Conservation (phyloP, 2,113 vertebrate genomes). For the Monarcha castaneiventris region DNA sequence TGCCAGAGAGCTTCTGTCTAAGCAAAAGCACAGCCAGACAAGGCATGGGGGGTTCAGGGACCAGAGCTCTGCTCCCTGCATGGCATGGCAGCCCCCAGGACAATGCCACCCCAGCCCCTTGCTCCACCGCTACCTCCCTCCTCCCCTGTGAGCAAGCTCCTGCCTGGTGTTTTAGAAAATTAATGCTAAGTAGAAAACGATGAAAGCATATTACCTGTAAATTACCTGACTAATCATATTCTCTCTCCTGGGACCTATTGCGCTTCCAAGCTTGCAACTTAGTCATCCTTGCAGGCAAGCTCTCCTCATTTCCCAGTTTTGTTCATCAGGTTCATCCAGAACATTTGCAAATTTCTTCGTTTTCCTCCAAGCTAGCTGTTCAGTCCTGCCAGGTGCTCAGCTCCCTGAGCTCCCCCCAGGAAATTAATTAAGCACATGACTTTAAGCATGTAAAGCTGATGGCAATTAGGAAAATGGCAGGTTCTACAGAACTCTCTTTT, state of each 20-base stretch:
- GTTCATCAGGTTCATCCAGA: slow-evolving; percentile 34
- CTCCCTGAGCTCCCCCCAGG: neutral
- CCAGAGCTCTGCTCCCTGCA: neutral
- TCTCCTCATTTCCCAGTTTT: neutral
- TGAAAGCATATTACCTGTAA: slow-evolving; percentile 44
- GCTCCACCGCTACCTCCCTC: accelerated
- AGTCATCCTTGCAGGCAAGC: slow-evolving; percentile 29
- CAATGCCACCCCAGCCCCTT: too few relatives aligned
- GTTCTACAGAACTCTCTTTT: neutral
- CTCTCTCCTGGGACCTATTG: neutral
- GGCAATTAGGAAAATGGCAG: neutral
- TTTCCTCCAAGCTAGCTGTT: slow-evolving; percentile 34
- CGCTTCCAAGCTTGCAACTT: neutral
- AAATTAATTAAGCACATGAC: slow-evolving; percentile 1
- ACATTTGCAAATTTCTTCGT: neutral
- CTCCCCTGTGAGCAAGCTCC: neutral
- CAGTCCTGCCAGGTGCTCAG: neutral
- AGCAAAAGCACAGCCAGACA: neutral
- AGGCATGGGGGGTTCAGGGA: neutral
- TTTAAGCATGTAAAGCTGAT: neutral
- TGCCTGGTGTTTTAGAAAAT: neutral
- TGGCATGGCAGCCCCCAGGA: too few relatives aligned
- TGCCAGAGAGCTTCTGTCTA: neutral
- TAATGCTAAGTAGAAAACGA: slow-evolving; percentile 24
- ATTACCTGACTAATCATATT: slow-evolving; percentile 50